phyloP scores from a whole-genome alignment of 2,888 invertebrate genomes.

The Phyllotreta striolata region DNA sequence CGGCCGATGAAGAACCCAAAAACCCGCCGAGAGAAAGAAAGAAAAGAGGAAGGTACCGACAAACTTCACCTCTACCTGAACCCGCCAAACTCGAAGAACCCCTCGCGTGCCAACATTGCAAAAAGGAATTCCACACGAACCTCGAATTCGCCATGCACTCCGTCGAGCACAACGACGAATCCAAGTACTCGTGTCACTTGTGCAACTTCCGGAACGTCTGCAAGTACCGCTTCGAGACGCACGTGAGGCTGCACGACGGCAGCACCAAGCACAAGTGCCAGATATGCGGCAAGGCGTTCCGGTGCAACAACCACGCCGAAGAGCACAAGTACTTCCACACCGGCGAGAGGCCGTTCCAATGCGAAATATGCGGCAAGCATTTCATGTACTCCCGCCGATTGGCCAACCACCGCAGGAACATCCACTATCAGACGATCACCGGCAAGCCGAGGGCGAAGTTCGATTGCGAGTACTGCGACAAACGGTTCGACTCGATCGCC shows the following conservation, averaged over 20 bases:
- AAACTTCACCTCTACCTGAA: slow-evolving; percentile 25
- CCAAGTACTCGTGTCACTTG: slow-evolving; percentile 38
- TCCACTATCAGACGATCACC: slow-evolving; percentile 62
- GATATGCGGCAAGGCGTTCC: slow-evolving; percentile 49
- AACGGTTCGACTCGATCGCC: slow-evolving; percentile 55
- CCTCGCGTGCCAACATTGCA: slow-evolving; percentile 21
- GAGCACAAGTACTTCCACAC: slow-evolving; percentile 62
- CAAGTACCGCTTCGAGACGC: slow-evolving; percentile 53
- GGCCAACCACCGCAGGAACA: slow-evolving; percentile 62
- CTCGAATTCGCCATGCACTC: slow-evolving; percentile 37
- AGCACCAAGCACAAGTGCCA: slow-evolving; percentile 47
- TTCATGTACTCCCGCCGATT: slow-evolving; percentile 65
- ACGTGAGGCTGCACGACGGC: slow-evolving; percentile 57
- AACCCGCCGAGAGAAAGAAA: slow-evolving; percentile 8
- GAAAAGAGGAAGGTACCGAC: slow-evolving; percentile 9
- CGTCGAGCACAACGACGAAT: slow-evolving; percentile 32
- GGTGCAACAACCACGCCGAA: slow-evolving; percentile 63
- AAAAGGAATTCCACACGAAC: slow-evolving; percentile 23
- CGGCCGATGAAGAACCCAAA: slow-evolving; percentile 8
- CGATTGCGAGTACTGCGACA: slow-evolving; percentile 57
- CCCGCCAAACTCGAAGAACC: slow-evolving; percentile 32
- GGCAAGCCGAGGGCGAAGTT: slow-evolving; percentile 54
- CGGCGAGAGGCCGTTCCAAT: slow-evolving; percentile 59
- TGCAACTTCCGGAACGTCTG: slow-evolving; percentile 46
- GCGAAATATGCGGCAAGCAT: slow-evolving; percentile 60